Conservation (phyloP, 2,797 vertebrate genomes). For the Monodelphis domestica region DNA sequence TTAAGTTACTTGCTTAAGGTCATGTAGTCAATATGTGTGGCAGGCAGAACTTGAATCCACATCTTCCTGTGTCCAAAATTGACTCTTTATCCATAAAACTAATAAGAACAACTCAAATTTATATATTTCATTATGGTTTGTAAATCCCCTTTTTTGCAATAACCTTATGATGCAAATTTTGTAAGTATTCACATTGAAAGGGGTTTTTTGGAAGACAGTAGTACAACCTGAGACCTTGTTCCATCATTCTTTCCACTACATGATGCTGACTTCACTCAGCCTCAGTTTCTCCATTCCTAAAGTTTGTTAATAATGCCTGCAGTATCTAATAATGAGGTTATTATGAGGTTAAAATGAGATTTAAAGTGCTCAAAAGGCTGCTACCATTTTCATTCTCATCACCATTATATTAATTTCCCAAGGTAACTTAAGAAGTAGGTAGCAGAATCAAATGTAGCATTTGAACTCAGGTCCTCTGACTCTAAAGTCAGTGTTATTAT, state of each 20-base stretch:
- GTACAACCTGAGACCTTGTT: not conserved
- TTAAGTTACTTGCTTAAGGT: not conserved
- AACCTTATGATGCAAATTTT: not conserved
- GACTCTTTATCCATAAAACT: not conserved
- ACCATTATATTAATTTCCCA: not conserved
- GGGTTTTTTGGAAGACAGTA: not conserved
- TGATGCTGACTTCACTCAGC: not conserved
- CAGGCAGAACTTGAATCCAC: not conserved
- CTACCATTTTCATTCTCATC: not conserved
- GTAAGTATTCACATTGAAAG: not conserved
- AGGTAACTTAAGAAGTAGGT: not conserved
- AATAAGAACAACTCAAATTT: not conserved
- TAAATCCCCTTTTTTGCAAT: not conserved
- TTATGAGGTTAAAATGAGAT: not conserved
- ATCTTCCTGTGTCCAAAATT: not conserved
- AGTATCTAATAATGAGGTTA: not conserved
- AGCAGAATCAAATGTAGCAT: not conserved
- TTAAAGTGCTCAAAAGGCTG: not conserved
- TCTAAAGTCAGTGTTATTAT: too few species aligned
- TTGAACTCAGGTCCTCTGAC: not conserved
- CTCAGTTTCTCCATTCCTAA: not conserved
- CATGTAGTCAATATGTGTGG: not conserved
- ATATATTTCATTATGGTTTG: not conserved
- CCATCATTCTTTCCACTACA: not conserved
- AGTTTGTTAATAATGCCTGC: not conserved